These are phyloP conservation scores for Holcopasites calliopsidis DNA, from an alignment of 1,140 invertebrate genomes.

Conservation along the genomic window DNA sequence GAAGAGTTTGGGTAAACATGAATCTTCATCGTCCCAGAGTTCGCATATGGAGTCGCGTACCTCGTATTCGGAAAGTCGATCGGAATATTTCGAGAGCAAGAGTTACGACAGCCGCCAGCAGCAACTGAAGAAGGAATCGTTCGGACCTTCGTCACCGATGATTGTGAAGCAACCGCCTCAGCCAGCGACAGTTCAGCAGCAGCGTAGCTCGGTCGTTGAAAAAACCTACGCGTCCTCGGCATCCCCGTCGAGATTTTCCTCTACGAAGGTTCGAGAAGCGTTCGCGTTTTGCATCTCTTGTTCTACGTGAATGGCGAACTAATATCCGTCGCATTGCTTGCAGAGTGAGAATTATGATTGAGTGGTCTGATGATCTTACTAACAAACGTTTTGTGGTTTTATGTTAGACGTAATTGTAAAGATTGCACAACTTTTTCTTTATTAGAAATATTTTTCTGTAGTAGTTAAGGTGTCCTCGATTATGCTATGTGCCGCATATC, in stretches of 20 bases:
- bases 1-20: conserved; percentile 68
- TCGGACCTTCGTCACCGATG: background rate
- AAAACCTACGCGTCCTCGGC: conserved; percentile 65
- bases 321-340: background rate
- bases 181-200: conserved; percentile 12
- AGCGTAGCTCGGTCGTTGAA: conserved; percentile 70
- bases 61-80: conserved; percentile 70
- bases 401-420: background rate
- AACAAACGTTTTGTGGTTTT: background rate
- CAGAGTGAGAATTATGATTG: background rate
- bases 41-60: conserved; percentile 68
- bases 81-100: conserved; percentile 70
- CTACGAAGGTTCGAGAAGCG: conserved; percentile 73
- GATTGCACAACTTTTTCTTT: background rate
- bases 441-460: no score
- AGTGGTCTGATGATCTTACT: background rate
- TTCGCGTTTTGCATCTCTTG: conserved; percentile 43
- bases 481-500: no score
- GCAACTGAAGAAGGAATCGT: conserved; percentile 59
- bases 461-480: no score
- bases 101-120: conserved; percentile 67
- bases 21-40: conserved; percentile 64
- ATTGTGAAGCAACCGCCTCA: conserved; percentile 1
- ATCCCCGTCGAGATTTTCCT: conserved; percentile 50
- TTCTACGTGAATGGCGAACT: background rate